Evolutionary conservation across 2,797 vertebrate genomes (phyloP), one percentile per base, ranked within the genome.

Genomic region (Pseudochromis fuscus): DNA sequence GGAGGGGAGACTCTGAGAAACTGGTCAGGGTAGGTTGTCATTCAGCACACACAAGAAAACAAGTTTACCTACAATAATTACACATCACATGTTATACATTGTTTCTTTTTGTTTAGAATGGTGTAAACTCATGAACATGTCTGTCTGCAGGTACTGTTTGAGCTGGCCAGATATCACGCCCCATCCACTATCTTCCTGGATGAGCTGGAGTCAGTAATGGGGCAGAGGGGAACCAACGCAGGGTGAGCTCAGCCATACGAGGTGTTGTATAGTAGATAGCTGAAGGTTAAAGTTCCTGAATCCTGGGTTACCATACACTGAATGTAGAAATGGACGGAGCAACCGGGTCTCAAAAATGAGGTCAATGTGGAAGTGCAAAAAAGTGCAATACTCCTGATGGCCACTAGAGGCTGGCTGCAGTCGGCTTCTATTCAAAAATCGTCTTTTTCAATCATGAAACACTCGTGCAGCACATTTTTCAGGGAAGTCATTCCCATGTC

Each of bases 141-240:
- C 6, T 57, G 11, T 35, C 0, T 45, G 23, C 89, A 99, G 96
- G 96, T 99, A 30, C 81, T 99, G 57, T 99, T 99, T 89, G 96
- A 98, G 90, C 93, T 99, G 57, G 98, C 97, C 58, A 92, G 96
- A 67, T 97, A 96, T 81, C 97, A 99, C 0, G 96, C 98, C 16
- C 98, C 98, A 16, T 98, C 97, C 82, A 99, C 98, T 3, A 96
- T 99, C 88, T 99, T 99, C 88, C 90, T 99, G 92, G 98, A 99
- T 57, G 98, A 99, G 85, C 89, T 99, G 91, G 98, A 98, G 84
- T 98, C 97, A 0, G 95, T 99, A 77, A 98, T 99, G 96, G 94
- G 97, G 62, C 97, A 97, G 67, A 95, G 97, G 92, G 97, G 96
- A 84, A 89, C 69, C 11, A 81, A 79, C 68, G 83, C 87, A 18